Base-by-base conservation (phyloP, 2,797 vertebrate species). In the Emys orbicularis region DNA sequence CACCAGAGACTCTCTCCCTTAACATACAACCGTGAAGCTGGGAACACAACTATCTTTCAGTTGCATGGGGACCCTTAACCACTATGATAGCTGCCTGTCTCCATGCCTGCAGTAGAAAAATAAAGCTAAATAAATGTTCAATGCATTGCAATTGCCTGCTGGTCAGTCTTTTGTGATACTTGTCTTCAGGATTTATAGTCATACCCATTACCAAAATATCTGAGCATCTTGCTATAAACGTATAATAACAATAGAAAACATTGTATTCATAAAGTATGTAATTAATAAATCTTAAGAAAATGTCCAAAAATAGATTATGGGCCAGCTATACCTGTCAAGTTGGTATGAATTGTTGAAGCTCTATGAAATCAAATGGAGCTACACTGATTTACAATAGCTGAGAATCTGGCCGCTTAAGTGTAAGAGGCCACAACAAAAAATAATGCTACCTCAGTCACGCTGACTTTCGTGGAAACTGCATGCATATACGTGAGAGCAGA, bases 221-320 rank as follows among this genome's bases (percentile, higher is more conserved):
- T 49, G 44, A 77, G 44, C 27, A 77, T 49, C 74, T 77, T 49
- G 41, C 44, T 77, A 77, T 44, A 49, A 15, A 49, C 1, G 27
- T 49, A 8, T 44, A 29, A 27, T 10, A 18, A 77, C 41, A 77
- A 41, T 23, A 41, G 72, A 31, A 50, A 59, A 41, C 44, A 54
- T 87, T 96, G 86, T 90, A 92, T 88, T 96, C 94, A 74, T 86
- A 87, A 92, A 96, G 79, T 65, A 92, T 57, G 86, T 90, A 54
- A 88, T 84, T 65, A 77, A 25, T 59, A 92, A 56, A 87, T 93
- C 91, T 91, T 8, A 86, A 91, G 83, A 90, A 92, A 93, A 81
- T 53, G 27, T 74, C 83, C 81, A 79, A 5, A 65, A 65, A 53
- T 79, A 90, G 57, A 74, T 90, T 68, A 52, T 3, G 80, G 77